Evolutionary conservation across 2,113 vertebrate genomes (phyloP).

Genomic region (Ptilonorhynchus violaceus): DNA sequence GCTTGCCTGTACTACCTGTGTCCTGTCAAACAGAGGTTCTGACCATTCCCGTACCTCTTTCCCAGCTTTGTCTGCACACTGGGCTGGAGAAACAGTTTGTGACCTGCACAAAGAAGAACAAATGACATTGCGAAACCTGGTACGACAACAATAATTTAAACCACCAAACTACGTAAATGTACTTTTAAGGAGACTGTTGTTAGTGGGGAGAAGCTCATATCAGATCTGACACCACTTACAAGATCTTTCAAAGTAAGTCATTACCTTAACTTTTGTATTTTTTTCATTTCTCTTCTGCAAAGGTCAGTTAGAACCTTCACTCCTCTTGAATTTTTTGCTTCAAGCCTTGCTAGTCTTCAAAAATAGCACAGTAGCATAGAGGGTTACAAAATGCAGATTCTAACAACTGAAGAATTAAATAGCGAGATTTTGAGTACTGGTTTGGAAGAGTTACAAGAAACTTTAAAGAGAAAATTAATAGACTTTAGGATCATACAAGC

Average conservation of each 20-base stretch:
- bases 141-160: not conserved
- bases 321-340: not conserved
- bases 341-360: not conserved
- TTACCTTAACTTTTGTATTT: constrained; percentile 1
- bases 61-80: not conserved
- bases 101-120: constrained; percentile 55
- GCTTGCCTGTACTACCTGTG: constrained; percentile 63
- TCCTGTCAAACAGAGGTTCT: constrained; percentile 59
- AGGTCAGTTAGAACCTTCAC: not conserved
- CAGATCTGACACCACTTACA: not conserved
- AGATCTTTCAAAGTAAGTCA: not conserved
- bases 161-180: not conserved
- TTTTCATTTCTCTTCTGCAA: constrained; percentile 1
- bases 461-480: not conserved
- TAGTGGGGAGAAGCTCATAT: not conserved
- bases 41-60: constrained; percentile 26
- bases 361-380: not conserved
- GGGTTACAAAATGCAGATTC: not conserved
- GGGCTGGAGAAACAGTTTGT: constrained; percentile 50
- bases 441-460: not conserved
- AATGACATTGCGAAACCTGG: not conserved
- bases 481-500: not conserved
- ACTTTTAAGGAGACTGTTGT: not conserved
- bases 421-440: not conserved
- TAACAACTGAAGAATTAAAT: not conserved